phyloP scores from a whole-genome alignment of 37 sponge, comb jelly and placozoan genomes.

The Theonella swinhoei region DNA sequence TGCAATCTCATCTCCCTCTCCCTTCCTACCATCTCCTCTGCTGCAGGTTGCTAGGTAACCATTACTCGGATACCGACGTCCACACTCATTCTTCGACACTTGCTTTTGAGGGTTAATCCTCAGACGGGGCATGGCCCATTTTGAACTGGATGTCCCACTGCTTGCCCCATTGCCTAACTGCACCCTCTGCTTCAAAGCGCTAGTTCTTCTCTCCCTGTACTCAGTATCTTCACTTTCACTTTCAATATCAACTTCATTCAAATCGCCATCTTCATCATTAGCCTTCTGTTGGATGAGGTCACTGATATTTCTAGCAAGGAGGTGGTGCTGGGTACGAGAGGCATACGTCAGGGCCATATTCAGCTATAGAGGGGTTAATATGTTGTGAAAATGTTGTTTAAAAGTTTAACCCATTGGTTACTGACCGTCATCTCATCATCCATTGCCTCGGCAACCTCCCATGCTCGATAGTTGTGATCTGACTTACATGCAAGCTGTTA shows the following conservation, averaged over 20 bases:
- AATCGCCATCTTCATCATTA: background rate
- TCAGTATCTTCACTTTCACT: background rate
- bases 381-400: background rate
- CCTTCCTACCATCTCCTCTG: conserved; percentile 7
- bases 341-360: conserved; percentile 75
- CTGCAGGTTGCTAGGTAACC: background rate
- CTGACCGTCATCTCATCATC: conserved; percentile 67
- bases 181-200: background rate
- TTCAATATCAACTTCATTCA: background rate
- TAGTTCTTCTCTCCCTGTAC: background rate
- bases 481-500: conserved; percentile 81
- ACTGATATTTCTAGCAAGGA: conserved; percentile 57
- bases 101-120: too few species aligned
- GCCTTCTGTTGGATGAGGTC: conserved; percentile 58
- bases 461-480: conserved; percentile 61
- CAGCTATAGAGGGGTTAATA: too few species aligned
- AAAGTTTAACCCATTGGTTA: background rate
- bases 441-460: conserved; percentile 63
- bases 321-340: conserved; percentile 40
- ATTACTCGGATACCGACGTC: too few species aligned
- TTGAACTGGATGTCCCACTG: too few species aligned
- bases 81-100: too few species aligned
- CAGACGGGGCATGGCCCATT: too few species aligned
- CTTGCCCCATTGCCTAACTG: too few species aligned
- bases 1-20: background rate